These are phyloP conservation scores for Chauna torquata DNA, from an alignment of 2,113 vertebrate genomes.

Conservation along the genomic window DNA sequence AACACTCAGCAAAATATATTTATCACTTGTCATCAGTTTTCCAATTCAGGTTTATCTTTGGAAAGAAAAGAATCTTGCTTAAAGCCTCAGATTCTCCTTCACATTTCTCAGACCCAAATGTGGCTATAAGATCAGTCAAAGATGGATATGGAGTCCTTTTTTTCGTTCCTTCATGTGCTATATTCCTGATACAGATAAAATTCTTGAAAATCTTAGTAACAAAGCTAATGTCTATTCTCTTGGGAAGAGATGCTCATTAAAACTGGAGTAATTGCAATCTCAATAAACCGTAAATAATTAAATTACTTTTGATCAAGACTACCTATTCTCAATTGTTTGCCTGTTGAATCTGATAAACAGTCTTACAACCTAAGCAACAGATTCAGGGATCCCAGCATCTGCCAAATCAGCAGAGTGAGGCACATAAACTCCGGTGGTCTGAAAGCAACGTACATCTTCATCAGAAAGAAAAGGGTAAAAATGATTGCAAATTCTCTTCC, in stretches of 20 bases:
- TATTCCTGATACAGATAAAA: neutral
- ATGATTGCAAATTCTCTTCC: neutral
- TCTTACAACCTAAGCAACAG: neutral
- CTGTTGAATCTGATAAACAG: neutral
- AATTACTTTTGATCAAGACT: slow-evolving; percentile 12
- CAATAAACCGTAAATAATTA: neutral
- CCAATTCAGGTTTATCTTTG: neutral
- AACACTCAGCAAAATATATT: neutral
- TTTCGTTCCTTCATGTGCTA: neutral
- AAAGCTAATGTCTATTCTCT: neutral
- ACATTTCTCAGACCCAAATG: neutral
- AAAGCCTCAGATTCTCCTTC: neutral
- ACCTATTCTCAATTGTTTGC: neutral
- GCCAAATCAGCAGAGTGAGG: neutral
- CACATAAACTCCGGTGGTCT: neutral
- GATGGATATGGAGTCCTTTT: neutral
- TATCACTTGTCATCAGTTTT: neutral
- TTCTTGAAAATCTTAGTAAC: slow-evolving; percentile 6
- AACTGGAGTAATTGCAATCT: slow-evolving; percentile 2
- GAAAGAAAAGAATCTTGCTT: neutral
- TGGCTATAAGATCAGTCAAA: neutral
- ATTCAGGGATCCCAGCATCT: neutral
- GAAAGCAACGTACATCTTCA: slow-evolving; percentile 2
- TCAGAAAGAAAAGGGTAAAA: neutral
- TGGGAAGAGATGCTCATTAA: neutral